These are phyloP conservation scores for Pipistrellus kuhlii DNA, from an alignment of 2,797 vertebrate genomes.

Conservation along the genomic window DNA sequence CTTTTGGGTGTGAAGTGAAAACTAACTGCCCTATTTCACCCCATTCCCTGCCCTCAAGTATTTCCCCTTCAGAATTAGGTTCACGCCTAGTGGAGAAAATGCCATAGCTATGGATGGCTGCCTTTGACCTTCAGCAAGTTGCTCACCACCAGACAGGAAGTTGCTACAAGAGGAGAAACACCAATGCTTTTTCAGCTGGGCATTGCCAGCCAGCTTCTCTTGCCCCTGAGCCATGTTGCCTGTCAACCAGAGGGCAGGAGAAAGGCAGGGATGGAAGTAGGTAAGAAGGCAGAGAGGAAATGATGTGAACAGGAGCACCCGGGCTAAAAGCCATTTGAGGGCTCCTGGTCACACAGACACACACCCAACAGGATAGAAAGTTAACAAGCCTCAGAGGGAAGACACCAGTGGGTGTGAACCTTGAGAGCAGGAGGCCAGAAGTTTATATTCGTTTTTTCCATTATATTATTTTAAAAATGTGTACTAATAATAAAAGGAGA, in stretches of 20 bases:
- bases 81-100: not conserved
- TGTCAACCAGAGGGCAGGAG: slow-evolving; percentile 36
- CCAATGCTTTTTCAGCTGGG: not conserved
- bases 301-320: not conserved
- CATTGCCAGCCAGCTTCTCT: not conserved
- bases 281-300: not conserved
- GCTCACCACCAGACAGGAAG: not conserved
- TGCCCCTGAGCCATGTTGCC: not conserved
- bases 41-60: not conserved
- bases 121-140: slow-evolving; percentile 28
- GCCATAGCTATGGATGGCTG: not conserved
- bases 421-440: slow-evolving; percentile 71
- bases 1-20: slow-evolving; percentile 27
- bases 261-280: not conserved
- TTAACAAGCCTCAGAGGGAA: slow-evolving; percentile 39
- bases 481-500: slow-evolving; percentile 51
- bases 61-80: not conserved
- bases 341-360: not conserved
- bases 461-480: slow-evolving; percentile 64
- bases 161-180: not conserved
- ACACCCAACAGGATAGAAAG: not conserved
- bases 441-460: slow-evolving; percentile 50
- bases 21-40: not conserved
- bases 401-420: slow-evolving; percentile 67
- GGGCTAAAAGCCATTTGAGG: not conserved